A percentile compares a stretch with the other conserved stretches of the same genome.
These are phyloP conservation scores for Andrena bicolor DNA, from an alignment of 2,888 invertebrate genomes.

Conservation along the genomic window DNA sequence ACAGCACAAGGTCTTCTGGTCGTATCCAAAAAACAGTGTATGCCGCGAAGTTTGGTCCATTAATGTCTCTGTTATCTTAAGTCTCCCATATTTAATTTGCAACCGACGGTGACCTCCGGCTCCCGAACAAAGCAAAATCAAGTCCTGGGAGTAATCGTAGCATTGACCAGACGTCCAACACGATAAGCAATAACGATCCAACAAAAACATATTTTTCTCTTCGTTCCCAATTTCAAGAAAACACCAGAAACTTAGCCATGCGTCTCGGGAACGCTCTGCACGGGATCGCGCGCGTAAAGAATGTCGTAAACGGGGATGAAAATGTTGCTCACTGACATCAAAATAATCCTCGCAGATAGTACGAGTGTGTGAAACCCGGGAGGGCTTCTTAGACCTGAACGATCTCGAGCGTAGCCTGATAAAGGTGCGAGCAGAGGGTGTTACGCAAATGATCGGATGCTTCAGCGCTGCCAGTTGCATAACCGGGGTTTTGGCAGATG, in stretches of 20 bases:
- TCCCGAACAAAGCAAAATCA: neutral
- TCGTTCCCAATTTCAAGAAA: too few relatives aligned
- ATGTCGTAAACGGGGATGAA: neutral
- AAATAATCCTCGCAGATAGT: conserved; percentile 87
- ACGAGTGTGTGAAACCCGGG: conserved; percentile 91
- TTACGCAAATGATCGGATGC: conserved; percentile 91
- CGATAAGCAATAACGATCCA: neutral
- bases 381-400: conserved; percentile 92
- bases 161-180: neutral
- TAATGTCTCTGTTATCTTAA: neutral
- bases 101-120: neutral
- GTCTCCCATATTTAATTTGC: neutral
- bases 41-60: neutral
- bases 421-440: conserved; percentile 87
- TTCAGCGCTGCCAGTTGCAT: conserved; percentile 95
- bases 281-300: neutral
- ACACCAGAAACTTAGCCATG: neutral
- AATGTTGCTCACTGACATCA: neutral
- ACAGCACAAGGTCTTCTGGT: conserved; percentile 10
- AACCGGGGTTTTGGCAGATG: conserved; percentile 95
- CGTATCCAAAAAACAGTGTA: conserved; percentile 11
- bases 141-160: neutral
- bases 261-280: neutral
- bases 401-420: conserved; percentile 91
- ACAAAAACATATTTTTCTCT: too few relatives aligned